These are phyloP conservation scores for Scaptomyza montana DNA, from an alignment of 1,140 invertebrate species.

Conservation along the genomic window DNA sequence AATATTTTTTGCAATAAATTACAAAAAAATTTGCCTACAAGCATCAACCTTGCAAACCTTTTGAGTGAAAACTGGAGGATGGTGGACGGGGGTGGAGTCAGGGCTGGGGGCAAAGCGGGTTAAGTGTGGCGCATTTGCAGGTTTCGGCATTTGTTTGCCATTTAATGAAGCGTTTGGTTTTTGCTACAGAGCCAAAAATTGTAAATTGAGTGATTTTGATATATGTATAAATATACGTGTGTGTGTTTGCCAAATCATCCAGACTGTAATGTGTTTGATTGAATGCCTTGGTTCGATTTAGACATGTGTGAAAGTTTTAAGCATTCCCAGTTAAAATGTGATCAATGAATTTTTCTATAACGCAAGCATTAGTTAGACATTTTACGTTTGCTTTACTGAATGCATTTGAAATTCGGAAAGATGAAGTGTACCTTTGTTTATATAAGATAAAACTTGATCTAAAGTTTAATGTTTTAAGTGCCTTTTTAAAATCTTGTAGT, in stretches of 20 bases:
- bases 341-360: constrained; percentile 1
- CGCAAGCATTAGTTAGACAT: background rate
- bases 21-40: constrained; percentile 73
- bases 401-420: too few relatives aligned
- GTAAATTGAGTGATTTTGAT: constrained; percentile 76
- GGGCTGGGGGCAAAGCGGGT: background rate
- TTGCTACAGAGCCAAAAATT: constrained; percentile 37
- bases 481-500: background rate
- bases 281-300: constrained; percentile 49
- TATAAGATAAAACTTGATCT: too few relatives aligned
- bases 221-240: background rate
- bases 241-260: constrained; percentile 11
- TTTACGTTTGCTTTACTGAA: constrained; percentile 10
- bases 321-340: constrained; percentile 32
- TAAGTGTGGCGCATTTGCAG: constrained; percentile 7
- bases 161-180: constrained; percentile 71
- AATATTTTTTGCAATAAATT: constrained; percentile 79
- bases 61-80: background rate
- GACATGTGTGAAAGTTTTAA: constrained; percentile 44
- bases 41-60: constrained; percentile 26
- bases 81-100: background rate
- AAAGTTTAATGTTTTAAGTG: too few relatives aligned
- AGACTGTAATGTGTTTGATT: constrained; percentile 56
- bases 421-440: too few relatives aligned
- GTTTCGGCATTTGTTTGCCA: constrained; percentile 65